Base-by-base conservation (phyloP, 2,888 invertebrate genomes). In the Limenitis camilla region DNA sequence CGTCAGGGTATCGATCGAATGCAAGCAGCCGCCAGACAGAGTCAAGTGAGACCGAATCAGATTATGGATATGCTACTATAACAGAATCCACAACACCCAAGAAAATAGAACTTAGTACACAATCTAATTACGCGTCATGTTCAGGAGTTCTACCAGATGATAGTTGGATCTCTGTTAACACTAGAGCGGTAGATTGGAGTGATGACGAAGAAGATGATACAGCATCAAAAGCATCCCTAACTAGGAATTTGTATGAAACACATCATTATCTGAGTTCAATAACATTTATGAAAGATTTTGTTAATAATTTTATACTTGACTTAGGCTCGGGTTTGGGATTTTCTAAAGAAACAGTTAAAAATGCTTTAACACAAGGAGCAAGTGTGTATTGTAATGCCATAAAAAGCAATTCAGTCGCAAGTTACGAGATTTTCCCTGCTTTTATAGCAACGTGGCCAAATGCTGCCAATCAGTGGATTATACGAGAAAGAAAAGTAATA, bases 351-450 rank as follows among this genome's bases (percentile, higher is more conserved):
- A 82, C 89, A 9, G 76, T 93, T 2, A 73, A 81, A n/a, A 72
- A 77, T 40, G 90, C 91, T 9, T 81, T 89, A 53, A 90, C 90
- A 33, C 90, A 92, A 59, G 91, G 92, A 2, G 91, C 92, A 1
- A 90, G 91, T 55, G 89, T 94, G 57, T 91, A 91, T 64, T 92
- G 92, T 31, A 82, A 90, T 61, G 78, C 79, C 5, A 61, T 75
- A 4, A 88, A 83, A 62, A 77, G 77, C 49, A 78, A 82, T 1
- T 71, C 71, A 8, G 75, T 78, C 50, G 74, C 85, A 0, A 84
- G 88, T 2, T 92, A 89, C 65, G 92, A 93, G 80, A 88, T 95
- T 8, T 89, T 91, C 63, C 94, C 94, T 6, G 91, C 92, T n/a
- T 80, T 94, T 19, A 79, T 89, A 61, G 88, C 90, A n/a, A 81